Percentiles rank a stretch among this genome's conserved stretches.
Conservation (phyloP, 2,797 vertebrate species). For the Odontamblyopus lacepedii region DNA sequence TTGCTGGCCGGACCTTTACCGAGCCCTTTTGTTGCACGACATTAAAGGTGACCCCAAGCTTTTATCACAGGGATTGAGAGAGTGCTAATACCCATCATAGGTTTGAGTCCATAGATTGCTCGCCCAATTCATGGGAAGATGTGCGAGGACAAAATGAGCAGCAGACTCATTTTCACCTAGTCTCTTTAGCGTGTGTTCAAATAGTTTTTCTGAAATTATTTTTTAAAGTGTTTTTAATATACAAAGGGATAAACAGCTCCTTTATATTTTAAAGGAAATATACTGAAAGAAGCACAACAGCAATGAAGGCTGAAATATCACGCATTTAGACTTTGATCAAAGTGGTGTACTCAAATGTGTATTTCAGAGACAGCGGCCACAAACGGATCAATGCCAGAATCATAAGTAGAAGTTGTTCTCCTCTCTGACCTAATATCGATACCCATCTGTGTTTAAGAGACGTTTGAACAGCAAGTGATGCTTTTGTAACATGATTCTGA, state of each 20-base stretch:
- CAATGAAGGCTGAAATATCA: too few species aligned
- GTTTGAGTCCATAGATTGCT: conserved; percentile 64
- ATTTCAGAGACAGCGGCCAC: conserved; percentile 27
- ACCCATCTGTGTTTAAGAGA: conserved; percentile 39
- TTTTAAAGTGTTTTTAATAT: neutral
- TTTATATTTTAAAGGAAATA: too few species aligned
- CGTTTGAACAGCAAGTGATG: conserved; percentile 49
- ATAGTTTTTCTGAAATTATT: neutral
- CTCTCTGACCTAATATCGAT: conserved; percentile 33
- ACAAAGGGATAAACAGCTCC: too few species aligned
- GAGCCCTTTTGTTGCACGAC: conserved; percentile 74
- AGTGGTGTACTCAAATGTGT: neutral
- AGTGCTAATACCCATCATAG: conserved; percentile 72
- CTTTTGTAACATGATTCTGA: conserved; percentile 52
- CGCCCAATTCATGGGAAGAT: conserved; percentile 58
- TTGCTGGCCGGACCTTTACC: conserved; percentile 68
- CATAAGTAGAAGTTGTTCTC: conserved; percentile 23
- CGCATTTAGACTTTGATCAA: neutral
- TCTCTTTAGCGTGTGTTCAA: neutral
- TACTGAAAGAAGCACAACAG: neutral
- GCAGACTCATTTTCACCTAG: conserved; percentile 42
- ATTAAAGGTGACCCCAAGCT: conserved; percentile 78
- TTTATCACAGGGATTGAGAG: conserved; percentile 71
- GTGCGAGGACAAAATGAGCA: conserved; percentile 56
- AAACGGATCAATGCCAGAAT: conserved; percentile 17